Conservation (phyloP, 1,140 invertebrate species). For the Polyergus mexicanus region DNA sequence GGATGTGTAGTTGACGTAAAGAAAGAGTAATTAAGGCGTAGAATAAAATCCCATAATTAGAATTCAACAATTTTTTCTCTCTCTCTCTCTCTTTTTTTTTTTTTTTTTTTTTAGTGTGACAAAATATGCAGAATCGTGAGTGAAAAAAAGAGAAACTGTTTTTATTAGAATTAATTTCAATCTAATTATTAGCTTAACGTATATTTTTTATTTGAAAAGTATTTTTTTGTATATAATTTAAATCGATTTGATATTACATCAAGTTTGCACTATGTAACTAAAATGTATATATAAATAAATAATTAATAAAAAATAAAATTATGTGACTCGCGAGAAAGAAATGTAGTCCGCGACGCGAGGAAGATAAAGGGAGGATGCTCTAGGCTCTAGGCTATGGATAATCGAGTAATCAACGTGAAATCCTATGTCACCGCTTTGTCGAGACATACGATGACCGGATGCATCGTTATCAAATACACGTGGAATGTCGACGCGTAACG, state of each 20-base stretch:
- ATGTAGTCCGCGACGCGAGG: background rate
- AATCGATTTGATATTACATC: background rate
- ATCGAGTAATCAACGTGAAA: conserved; percentile 30
- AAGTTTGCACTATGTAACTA: background rate
- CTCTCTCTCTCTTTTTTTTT: no score
- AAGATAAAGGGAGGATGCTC: no score
- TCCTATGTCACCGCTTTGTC: conserved; percentile 23
- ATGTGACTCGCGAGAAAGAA: background rate
- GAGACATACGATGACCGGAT: background rate
- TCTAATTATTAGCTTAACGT: no score
- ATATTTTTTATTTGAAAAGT: no score
- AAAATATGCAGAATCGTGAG: no score
- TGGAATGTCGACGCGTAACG: conserved; percentile 42
- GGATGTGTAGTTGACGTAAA: background rate
- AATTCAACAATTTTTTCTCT: no score
- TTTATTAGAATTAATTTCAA: no score
- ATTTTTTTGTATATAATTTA: no score
- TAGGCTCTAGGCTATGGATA: background rate
- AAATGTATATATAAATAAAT: background rate
- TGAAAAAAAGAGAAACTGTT: no score
- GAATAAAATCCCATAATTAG: no score
- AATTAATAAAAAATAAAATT: conserved; percentile 1
- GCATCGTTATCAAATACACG: conserved; percentile 41
- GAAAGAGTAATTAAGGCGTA: no score
- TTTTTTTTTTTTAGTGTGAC: no score